These are phyloP conservation scores for Chondrilla cf. caribensis DNA, from an alignment of 37 sponge, comb jelly and placozoan species.

Conservation along the genomic window DNA sequence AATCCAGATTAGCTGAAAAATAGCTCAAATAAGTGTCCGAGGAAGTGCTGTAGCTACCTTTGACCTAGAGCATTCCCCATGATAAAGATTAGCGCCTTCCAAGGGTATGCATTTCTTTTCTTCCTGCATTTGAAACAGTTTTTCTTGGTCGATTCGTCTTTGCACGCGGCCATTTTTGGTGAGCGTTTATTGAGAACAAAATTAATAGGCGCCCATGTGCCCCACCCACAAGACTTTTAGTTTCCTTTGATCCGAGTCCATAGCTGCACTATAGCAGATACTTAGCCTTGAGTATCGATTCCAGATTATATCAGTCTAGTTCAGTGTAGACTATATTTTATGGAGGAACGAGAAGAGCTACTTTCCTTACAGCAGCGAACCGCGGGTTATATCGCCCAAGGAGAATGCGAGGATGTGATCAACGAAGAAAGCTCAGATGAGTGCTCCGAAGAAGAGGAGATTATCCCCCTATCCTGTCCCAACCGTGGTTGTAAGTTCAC, in stretches of 20 bases:
- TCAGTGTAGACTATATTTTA: no score
- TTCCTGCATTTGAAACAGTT: no score
- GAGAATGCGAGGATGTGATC: neutral
- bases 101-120: conserved; percentile 22
- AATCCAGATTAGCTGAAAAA: no score
- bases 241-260: no score
- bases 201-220: no score
- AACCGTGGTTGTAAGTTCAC: conserved; percentile 24
- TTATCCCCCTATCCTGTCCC: neutral
- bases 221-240: no score
- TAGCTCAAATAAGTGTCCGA: neutral
- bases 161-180: neutral
- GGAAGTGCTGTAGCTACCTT: conserved; percentile 29
- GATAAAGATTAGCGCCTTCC: conserved; percentile 32
- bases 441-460: neutral
- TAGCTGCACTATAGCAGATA: no score
- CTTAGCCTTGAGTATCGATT: no score
- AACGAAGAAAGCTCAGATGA: neutral
- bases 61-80: conserved; percentile 42
- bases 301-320: no score
- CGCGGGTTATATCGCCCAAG: neutral
- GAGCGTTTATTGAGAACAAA: no score
- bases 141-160: no score
- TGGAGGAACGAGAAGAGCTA: no score
- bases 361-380: neutral